Conservation (phyloP, 2,888 invertebrate species). For the Corythucha ciliata region DNA sequence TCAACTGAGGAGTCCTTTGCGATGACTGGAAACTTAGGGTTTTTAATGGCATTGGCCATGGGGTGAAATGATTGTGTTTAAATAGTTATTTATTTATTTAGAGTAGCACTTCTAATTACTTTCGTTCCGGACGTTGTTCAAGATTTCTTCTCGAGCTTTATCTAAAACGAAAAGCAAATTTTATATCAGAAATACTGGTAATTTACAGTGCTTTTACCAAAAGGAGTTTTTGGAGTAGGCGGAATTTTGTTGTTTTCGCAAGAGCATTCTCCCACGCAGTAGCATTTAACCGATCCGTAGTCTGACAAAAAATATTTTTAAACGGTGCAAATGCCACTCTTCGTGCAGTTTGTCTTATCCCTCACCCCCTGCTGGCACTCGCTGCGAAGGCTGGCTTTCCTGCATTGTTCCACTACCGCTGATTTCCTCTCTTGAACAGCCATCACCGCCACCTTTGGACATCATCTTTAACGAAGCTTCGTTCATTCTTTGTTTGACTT, state of each 20-base stretch:
- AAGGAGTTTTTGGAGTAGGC: constrained; percentile 22
- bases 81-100: too few species aligned
- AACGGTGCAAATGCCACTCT: background rate
- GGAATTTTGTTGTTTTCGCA: constrained; percentile 27
- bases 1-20: too few species aligned
- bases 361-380: too few species aligned
- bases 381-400: too few species aligned
- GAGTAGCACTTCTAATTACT: too few species aligned
- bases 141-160: background rate
- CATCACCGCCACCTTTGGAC: constrained; percentile 24
- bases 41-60: too few species aligned
- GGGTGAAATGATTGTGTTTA: too few species aligned
- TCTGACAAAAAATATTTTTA: background rate
- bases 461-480: constrained; percentile 18
- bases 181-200: background rate
- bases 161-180: constrained; percentile 4
- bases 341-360: too few species aligned
- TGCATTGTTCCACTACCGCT: too few species aligned
- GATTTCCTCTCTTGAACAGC: constrained; percentile 9
- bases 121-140: background rate
- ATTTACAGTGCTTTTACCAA: constrained; percentile 19
- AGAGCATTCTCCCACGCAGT: constrained; percentile 28
- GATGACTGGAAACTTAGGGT: too few species aligned
- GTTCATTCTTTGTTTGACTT: constrained; percentile 7
- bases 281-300: constrained; percentile 31